phyloP scores from a whole-genome alignment of 2,113 vertebrate genomes.

The Limanda limanda region DNA sequence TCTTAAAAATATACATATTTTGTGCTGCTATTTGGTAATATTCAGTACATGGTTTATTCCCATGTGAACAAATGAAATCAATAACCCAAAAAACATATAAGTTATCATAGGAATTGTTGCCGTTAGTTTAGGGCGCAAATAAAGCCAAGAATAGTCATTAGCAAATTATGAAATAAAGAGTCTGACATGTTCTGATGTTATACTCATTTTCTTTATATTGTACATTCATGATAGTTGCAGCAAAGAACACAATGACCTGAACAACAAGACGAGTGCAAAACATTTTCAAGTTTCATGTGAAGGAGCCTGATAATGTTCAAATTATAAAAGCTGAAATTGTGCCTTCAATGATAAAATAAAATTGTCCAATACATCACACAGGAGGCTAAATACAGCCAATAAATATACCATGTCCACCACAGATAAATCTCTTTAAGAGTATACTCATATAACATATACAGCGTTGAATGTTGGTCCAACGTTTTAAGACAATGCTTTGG shows the following conservation, averaged over 20 bases:
- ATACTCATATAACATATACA: conserved; percentile 46
- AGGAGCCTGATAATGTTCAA: conserved; percentile 16
- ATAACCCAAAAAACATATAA: too few relatives aligned
- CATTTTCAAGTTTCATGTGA: conserved; percentile 40
- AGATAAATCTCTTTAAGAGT: conserved; percentile 36
- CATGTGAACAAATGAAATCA: too few relatives aligned
- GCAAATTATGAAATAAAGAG: not conserved
- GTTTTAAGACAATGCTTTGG: conserved; percentile 57
- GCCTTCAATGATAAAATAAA: not conserved
- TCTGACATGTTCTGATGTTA: conserved; percentile 13
- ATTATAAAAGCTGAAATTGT: not conserved
- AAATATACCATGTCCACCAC: conserved; percentile 52
- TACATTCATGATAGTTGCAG: conserved; percentile 31
- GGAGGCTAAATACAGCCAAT: conserved; percentile 48
- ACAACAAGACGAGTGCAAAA: conserved; percentile 42
- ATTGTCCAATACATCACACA: conserved; percentile 19
- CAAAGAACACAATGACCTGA: conserved; percentile 23
- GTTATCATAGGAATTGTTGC: too few relatives aligned
- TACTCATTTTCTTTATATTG: conserved; percentile 4
- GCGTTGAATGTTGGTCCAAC: conserved; percentile 37
- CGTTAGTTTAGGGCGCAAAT: not conserved
- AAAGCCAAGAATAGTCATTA: not conserved
- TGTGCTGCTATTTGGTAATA: not conserved
- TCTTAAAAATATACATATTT: too few relatives aligned
- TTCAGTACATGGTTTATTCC: too few relatives aligned